Percentiles rank a stretch among this genome's conserved stretches.
Evolutionary conservation across 2,113 vertebrate species (phyloP).

Genomic region (Bubo scandiacus): DNA sequence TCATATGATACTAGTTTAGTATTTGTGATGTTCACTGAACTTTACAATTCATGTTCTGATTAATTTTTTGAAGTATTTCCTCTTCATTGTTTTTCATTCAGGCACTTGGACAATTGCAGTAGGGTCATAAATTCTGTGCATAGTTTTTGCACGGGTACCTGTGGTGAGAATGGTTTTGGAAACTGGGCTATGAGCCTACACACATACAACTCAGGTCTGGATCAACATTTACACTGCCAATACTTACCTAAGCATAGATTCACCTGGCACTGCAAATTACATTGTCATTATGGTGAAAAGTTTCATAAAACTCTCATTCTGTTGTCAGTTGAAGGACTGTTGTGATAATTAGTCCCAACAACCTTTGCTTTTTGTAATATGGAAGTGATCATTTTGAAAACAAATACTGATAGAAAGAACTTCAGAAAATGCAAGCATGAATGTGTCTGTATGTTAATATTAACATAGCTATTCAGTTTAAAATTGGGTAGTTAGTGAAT

Average conservation of each 20-base stretch:
- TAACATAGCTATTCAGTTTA: not conserved
- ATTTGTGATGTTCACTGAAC: not conserved
- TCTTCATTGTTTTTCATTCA: not conserved
- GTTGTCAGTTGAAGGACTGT: not conserved
- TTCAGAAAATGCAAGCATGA: not conserved
- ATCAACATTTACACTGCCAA: not conserved
- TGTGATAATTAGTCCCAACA: not conserved
- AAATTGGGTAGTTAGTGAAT: not conserved
- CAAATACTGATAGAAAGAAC: not conserved
- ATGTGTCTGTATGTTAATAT: not conserved
- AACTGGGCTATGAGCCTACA: not conserved
- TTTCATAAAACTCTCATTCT: not conserved
- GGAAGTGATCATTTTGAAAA: not conserved
- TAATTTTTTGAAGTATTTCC: not conserved
- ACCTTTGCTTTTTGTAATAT: not conserved
- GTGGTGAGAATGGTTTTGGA: not conserved
- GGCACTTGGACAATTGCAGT: not conserved
- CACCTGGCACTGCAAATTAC: not conserved
- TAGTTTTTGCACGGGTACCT: not conserved
- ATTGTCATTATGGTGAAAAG: not conserved
- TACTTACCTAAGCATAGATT: not conserved
- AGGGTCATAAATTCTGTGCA: not conserved
- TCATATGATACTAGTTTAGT: not conserved
- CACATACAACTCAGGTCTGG: rapidly evolving
- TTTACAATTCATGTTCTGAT: not conserved